phyloP scores from a whole-genome alignment of 2,113 vertebrate genomes.

The Hystrix cristata region DNA sequence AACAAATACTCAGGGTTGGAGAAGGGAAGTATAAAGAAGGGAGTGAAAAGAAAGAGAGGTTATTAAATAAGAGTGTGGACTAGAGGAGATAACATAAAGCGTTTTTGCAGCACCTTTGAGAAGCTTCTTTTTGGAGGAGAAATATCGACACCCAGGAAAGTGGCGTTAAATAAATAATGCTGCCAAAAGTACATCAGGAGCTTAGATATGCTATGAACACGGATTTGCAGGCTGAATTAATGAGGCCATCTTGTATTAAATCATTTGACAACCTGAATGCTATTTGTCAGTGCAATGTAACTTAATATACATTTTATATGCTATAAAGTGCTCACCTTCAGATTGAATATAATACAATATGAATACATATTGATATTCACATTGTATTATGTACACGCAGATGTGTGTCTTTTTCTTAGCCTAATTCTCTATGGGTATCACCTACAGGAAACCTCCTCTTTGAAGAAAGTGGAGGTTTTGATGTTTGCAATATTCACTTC shows the following conservation, averaged over 20 bases:
- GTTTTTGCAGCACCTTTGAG: slow-evolving; percentile 49
- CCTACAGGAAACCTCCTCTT: background rate
- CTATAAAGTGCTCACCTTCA: slow-evolving; percentile 72
- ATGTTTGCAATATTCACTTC: background rate
- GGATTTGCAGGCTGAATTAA: slow-evolving; percentile 73
- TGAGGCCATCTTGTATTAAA: slow-evolving; percentile 79
- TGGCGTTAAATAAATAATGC: slow-evolving; percentile 73
- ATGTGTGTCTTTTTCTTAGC: slow-evolving; percentile 48
- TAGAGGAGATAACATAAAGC: background rate
- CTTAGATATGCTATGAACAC: background rate
- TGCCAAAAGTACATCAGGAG: slow-evolving; percentile 50
- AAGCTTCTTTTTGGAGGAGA: background rate
- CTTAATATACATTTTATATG: slow-evolving; percentile 72
- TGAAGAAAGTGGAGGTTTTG: background rate
- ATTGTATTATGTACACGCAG: background rate
- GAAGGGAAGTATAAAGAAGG: background rate
- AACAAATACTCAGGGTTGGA: background rate
- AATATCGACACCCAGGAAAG: slow-evolving; percentile 51
- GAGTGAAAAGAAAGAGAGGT: background rate
- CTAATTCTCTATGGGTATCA: background rate
- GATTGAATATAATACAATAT: background rate
- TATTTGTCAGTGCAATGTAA: slow-evolving; percentile 77
- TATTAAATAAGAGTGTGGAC: slow-evolving; percentile 1
- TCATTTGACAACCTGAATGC: slow-evolving; percentile 70
- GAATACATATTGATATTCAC: slow-evolving; percentile 9